Conservation (phyloP, 2,797 vertebrate genomes). For the Lepidocolaptes lacrymiger region DNA sequence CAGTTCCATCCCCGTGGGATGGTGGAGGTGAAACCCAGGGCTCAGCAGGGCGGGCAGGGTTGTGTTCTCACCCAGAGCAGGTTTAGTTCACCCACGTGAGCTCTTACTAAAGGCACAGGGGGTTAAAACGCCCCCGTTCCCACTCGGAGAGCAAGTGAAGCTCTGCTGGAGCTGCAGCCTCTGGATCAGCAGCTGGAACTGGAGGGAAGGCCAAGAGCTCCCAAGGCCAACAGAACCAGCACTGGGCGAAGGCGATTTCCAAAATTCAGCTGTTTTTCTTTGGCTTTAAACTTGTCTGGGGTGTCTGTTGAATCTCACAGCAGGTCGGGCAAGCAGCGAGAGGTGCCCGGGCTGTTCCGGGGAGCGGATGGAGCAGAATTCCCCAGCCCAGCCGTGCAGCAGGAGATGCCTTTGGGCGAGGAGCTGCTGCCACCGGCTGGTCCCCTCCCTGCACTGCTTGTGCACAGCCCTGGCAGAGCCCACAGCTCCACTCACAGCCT, state of each 20-base stretch:
- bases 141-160: fast-evolving
- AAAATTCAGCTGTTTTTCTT: fast-evolving
- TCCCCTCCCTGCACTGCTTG: not conserved
- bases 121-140: fast-evolving
- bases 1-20: too few species aligned
- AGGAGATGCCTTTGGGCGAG: not conserved
- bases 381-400: not conserved
- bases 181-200: not conserved
- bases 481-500: fast-evolving
- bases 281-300: fast-evolving
- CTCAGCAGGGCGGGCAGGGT: too few species aligned
- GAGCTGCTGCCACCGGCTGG: slow-evolving; percentile 54
- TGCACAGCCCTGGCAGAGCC: fast-evolving
- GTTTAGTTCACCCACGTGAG: fast-evolving
- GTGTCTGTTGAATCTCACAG: fast-evolving
- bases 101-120: fast-evolving
- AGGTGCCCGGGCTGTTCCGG: not conserved
- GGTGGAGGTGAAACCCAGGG: not conserved
- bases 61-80: fast-evolving
- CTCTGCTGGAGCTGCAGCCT: not conserved
- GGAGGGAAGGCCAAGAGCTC: not conserved
- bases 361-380: not conserved
- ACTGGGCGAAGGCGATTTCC: fast-evolving
- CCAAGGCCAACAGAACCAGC: not conserved
- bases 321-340: not conserved